These are phyloP conservation scores for Scaptomyza caliginosa DNA, from an alignment of 2,888 invertebrate species.

Conservation along the genomic window DNA sequence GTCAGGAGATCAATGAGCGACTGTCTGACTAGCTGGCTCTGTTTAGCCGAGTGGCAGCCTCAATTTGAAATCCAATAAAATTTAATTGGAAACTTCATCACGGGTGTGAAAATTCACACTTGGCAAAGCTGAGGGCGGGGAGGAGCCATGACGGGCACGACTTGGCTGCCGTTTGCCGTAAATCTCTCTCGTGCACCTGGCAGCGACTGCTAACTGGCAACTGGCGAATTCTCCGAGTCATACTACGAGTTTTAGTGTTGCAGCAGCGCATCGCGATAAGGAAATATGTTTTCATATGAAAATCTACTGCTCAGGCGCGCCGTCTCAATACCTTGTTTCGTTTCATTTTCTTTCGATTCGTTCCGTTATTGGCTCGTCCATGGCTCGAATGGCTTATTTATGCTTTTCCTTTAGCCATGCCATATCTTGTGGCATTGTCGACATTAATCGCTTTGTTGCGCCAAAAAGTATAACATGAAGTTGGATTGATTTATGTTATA, in stretches of 20 bases:
- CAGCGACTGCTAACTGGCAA: constrained; percentile 46
- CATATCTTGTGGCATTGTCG: constrained; percentile 74
- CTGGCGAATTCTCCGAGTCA: constrained; percentile 13
- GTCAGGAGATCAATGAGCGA: constrained; percentile 59
- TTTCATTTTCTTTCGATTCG: constrained; percentile 41
- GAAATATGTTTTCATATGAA: constrained; percentile 73
- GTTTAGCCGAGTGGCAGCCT: constrained; percentile 54
- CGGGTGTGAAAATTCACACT: constrained; percentile 82
- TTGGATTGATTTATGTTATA: constrained; percentile 79
- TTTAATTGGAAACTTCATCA: constrained; percentile 82
- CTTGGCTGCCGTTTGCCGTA: constrained; percentile 76
- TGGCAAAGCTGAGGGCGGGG: constrained; percentile 48
- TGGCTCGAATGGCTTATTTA: constrained; percentile 72
- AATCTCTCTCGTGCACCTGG: constrained; percentile 70
- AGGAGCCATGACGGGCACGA: constrained; percentile 62
- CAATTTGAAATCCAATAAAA: constrained; percentile 81
- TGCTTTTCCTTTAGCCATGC: constrained; percentile 76
- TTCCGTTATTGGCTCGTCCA: constrained; percentile 71
- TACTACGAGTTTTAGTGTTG: constrained; percentile 21
- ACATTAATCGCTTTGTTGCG: constrained; percentile 71
- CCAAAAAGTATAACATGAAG: constrained; percentile 75
- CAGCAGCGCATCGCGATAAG: constrained; percentile 74
- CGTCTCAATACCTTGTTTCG: constrained; percentile 29
- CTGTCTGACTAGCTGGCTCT: constrained; percentile 32
- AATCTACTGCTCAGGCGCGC: constrained; percentile 48